Evolutionary conservation across 2,888 invertebrate genomes (phyloP).

Genomic region (Heteromyza rotundicornis): DNA sequence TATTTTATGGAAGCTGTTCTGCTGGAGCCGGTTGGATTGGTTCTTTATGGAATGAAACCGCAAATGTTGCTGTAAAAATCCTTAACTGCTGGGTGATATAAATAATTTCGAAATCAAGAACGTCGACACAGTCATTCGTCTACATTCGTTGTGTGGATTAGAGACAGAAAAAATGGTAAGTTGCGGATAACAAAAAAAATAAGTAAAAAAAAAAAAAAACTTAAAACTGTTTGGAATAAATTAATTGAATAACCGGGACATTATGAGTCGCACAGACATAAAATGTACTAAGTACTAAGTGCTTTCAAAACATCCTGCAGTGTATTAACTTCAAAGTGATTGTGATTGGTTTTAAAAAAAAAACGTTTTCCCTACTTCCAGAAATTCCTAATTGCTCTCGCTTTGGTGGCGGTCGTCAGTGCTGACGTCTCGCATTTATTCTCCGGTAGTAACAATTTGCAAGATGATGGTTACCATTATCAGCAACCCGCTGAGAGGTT

Average conservation of each 20-base stretch:
- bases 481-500: constrained; percentile 35
- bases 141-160: constrained; percentile 55
- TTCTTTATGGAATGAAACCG: constrained; percentile 29
- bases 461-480: constrained; percentile 55
- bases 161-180: constrained; percentile 55
- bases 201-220: not conserved
- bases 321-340: too few species aligned
- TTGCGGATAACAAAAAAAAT: not conserved
- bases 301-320: too few species aligned
- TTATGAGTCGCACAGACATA: not conserved
- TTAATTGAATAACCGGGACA: not conserved
- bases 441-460: constrained; percentile 48
- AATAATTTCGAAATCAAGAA: constrained; percentile 52
- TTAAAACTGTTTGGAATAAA: too few species aligned
- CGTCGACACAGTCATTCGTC: constrained; percentile 53
- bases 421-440: constrained; percentile 58
- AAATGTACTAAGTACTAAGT: not conserved
- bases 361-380: constrained; percentile 28
- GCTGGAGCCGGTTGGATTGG: constrained; percentile 52
- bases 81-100: constrained; percentile 51
- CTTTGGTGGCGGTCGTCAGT: constrained; percentile 50
- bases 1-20: constrained; percentile 49
- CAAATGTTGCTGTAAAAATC: constrained; percentile 36
- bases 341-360: constrained; percentile 15
- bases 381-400: constrained; percentile 52